Conservation (phyloP, 2,113 vertebrate species). For the Thermophis baileyi region DNA sequence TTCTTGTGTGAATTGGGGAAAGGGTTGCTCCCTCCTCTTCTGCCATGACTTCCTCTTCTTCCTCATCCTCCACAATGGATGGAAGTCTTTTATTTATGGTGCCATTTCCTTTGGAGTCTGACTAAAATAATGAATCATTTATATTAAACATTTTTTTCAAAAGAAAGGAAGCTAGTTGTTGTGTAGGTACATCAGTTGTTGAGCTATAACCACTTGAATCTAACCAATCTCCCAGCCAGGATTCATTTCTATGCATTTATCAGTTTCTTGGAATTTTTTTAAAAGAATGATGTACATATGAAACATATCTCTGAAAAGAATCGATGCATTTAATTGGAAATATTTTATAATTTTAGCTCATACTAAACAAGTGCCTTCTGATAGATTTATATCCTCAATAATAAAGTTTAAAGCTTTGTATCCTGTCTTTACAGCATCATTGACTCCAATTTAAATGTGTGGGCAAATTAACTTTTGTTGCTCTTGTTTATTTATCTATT, state of each 20-base stretch:
- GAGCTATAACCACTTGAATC: neutral
- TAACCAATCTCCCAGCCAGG: neutral
- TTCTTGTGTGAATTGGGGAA: slow-evolving; percentile 70
- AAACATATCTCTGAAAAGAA: neutral
- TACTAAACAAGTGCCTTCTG: neutral
- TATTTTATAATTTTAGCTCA: neutral
- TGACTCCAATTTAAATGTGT: neutral
- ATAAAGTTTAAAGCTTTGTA: neutral
- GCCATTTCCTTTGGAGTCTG: slow-evolving; percentile 77
- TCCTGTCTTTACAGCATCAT: neutral
- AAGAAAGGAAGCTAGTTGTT: neutral
- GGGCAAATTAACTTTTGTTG: neutral
- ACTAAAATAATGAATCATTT: slow-evolving; percentile 60
- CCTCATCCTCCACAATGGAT: slow-evolving; percentile 78
- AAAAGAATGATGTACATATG: neutral
- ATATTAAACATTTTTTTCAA: neutral
- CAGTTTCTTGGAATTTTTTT: neutral
- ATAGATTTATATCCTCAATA: neutral
- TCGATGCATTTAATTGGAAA: neutral
- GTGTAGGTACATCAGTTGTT: neutral
- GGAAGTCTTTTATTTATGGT: slow-evolving; percentile 76
- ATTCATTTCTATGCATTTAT: neutral
- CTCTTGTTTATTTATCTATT: neutral
- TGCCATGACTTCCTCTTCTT: slow-evolving; percentile 70
- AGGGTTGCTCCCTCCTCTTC: slow-evolving; percentile 68